Evolutionary conservation across 2,888 invertebrate species (phyloP).

Genomic region (Ophion obscuratus): DNA sequence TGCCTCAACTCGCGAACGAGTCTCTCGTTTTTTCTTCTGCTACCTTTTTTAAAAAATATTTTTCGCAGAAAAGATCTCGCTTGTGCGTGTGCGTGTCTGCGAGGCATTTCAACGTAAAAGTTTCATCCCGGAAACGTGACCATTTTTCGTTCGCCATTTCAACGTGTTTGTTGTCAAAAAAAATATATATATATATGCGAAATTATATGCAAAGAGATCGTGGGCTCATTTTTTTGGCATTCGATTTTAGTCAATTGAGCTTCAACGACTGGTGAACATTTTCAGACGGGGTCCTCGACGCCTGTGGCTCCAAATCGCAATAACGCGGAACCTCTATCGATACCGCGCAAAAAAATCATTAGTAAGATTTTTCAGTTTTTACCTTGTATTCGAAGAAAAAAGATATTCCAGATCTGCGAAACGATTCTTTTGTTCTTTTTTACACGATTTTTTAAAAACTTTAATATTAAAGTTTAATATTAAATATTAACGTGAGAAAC

Average conservation of each 20-base stretch:
- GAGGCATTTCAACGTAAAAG: not conserved
- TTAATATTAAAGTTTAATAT: no score
- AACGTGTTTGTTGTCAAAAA: no score
- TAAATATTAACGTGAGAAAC: no score
- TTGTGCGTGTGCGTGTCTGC: not conserved
- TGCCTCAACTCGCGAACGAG: not conserved
- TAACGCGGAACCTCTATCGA: not conserved
- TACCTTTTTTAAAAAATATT: not conserved
- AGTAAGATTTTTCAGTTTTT: no score
- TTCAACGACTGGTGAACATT: no score
- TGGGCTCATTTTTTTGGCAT: conserved; percentile 12
- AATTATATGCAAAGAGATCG: no score
- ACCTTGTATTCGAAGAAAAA: no score
- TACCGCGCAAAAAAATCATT: not conserved
- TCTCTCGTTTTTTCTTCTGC: not conserved
- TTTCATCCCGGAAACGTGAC: not conserved
- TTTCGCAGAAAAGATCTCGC: not conserved
- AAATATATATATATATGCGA: no score
- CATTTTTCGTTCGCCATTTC: not conserved
- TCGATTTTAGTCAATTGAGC: not conserved
- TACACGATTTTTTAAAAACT: no score
- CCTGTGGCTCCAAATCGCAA: no score
- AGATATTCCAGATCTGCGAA: no score
- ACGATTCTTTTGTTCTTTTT: no score
- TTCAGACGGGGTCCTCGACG: not conserved